phyloP scores from a whole-genome alignment of 2,113 vertebrate species.

The Indri indri region DNA sequence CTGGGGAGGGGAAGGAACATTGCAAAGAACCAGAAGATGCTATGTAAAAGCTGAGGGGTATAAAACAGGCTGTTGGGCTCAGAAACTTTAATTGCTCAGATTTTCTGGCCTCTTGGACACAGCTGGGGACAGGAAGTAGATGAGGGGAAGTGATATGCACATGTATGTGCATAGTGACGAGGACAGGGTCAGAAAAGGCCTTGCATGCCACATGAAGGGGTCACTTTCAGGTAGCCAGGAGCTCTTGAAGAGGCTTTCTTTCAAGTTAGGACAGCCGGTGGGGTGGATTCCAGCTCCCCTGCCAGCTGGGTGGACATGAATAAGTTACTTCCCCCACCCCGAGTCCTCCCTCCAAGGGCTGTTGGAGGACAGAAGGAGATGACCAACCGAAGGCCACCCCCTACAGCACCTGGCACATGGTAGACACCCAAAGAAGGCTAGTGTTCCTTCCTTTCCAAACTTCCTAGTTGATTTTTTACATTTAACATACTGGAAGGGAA shows the following conservation, averaged over 20 bases:
- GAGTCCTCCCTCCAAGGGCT: background rate
- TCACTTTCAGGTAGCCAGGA: background rate
- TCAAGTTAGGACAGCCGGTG: too few relatives aligned
- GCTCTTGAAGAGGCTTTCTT: background rate
- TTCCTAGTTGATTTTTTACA: background rate
- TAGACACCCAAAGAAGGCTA: fast-evolving
- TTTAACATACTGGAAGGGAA: background rate
- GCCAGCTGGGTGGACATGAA: background rate
- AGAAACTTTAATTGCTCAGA: background rate
- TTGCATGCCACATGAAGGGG: too few relatives aligned
- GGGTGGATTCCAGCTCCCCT: background rate
- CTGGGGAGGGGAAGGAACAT: too few relatives aligned
- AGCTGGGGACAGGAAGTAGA: background rate
- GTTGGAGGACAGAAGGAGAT: background rate
- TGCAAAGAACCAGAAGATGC: background rate
- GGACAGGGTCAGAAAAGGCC: background rate
- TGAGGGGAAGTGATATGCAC: background rate
- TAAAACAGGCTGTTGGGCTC: background rate
- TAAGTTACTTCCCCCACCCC: background rate
- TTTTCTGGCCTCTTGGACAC: background rate
- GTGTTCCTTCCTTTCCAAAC: background rate
- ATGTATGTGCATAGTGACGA: fast-evolving
- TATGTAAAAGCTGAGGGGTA: background rate
- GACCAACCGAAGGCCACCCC: background rate
- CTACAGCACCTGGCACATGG: background rate